Base-by-base conservation (phyloP, 2,888 invertebrate species). In the Lycia hirtaria region DNA sequence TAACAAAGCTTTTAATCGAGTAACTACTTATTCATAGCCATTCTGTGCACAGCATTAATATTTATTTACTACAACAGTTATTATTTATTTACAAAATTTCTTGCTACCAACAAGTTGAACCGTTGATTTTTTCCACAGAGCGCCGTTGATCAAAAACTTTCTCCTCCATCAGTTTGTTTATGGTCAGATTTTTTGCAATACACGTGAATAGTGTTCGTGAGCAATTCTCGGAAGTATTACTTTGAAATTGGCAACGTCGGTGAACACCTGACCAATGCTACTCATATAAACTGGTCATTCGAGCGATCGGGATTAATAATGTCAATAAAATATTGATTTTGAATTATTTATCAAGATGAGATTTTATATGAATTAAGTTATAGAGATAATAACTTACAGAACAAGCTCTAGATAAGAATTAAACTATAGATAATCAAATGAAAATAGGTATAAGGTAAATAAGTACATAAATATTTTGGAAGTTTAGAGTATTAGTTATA, bases 181-280 rank as follows among this genome's bases (percentile, higher is more conserved):
- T 80, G 82, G 79, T 75, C 73, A 68, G 73, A 78, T 76, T 80
- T 81, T 81, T 81, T 64, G 80, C 80, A 78, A 81, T 76, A 71
- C 24, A 73, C 70, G 69, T 67, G 63, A 68, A 69, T 56, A 64
- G 69, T 65, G 72, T 72, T 75, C 72, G 73, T 72, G 72, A 78
- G 40, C 70, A 56, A 68, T 85, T 83, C 78, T 70, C 64, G 71
- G 79, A 81, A 81, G 65, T 41, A 62, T 65, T 67, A 68, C 67
- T 67, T 65, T 67, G 59, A 71, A 80, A 71, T 81, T 81, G 77
- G 72, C 77, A 80, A 68, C 68, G 66, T 64, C 56, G 65, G 71
- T 65, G 64, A 67, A 72, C 75, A 76, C 73, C 76, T 77, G 75
- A 65, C 55, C 49, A 19, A 40, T 54, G 59, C 74, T 73, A 76